These are phyloP conservation scores for Mirounga angustirostris DNA, from an alignment of 2,113 vertebrate genomes.

Conservation along the genomic window DNA sequence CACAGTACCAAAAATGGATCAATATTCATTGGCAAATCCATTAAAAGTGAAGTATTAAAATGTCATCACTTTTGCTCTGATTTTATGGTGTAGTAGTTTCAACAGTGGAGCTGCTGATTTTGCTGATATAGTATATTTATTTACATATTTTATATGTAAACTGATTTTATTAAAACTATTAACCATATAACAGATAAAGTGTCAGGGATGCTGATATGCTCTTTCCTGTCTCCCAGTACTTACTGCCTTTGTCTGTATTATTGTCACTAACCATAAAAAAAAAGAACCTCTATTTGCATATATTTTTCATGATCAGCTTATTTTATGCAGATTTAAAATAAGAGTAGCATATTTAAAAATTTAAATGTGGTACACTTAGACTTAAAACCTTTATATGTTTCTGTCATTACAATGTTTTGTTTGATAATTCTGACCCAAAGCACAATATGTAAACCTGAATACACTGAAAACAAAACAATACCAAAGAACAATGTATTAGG, in stretches of 20 bases:
- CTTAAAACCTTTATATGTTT: not conserved
- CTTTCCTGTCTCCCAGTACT: not conserved
- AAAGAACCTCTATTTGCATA: not conserved
- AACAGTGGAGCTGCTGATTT: not conserved
- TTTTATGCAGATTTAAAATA: not conserved
- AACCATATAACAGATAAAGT: not conserved
- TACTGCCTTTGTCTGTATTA: not conserved
- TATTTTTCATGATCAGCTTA: not conserved
- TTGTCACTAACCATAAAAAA: not conserved
- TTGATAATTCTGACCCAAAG: not conserved
- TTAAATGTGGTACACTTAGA: not conserved
- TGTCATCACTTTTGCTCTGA: not conserved
- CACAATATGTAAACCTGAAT: not conserved
- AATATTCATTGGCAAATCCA: not conserved
- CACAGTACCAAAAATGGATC: not conserved
- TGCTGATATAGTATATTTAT: not conserved
- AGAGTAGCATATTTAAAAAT: not conserved
- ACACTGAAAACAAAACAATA: not conserved
- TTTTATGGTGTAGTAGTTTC: not conserved
- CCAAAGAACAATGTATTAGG: not conserved
- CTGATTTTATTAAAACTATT: constrained; percentile 33
- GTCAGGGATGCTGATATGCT: not conserved
- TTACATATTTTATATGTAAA: not conserved
- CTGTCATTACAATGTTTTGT: not conserved
- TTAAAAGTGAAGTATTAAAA: not conserved